phyloP scores from a whole-genome alignment of 2,888 invertebrate genomes.

The Spodoptera littoralis region DNA sequence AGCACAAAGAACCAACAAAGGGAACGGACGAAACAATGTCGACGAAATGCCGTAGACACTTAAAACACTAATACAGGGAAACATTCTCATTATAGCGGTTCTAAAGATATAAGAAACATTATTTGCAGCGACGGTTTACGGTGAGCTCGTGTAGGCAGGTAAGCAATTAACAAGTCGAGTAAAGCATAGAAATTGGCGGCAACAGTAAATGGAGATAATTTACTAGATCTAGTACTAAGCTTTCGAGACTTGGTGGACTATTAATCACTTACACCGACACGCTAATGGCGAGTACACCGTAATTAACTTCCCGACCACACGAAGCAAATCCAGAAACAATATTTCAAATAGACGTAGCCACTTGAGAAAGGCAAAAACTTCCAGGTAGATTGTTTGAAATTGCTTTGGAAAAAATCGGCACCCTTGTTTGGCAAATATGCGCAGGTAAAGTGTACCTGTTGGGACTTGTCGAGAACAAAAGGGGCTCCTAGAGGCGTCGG shows the following conservation, averaged over 20 bases:
- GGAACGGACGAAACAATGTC: slow-evolving; percentile 55
- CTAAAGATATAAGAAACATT: slow-evolving; percentile 42
- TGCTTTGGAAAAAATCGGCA: slow-evolving; percentile 65
- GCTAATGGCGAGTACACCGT: slow-evolving; percentile 72
- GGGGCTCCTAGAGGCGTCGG: slow-evolving; percentile 82
- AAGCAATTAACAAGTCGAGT: slow-evolving; percentile 64
- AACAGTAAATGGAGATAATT: slow-evolving; percentile 70
- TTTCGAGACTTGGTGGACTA: slow-evolving; percentile 68
- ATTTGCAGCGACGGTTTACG: slow-evolving; percentile 55
- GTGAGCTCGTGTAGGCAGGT: slow-evolving; percentile 57
- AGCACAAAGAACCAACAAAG: slow-evolving; percentile 62
- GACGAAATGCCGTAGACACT: slow-evolving; percentile 35
- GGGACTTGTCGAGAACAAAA: slow-evolving; percentile 81
- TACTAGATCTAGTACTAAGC: slow-evolving; percentile 69
- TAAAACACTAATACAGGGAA: slow-evolving; percentile 32
- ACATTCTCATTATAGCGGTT: slow-evolving; percentile 34
- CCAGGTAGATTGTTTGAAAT: slow-evolving; percentile 72
- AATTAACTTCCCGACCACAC: slow-evolving; percentile 73
- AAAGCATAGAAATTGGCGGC: slow-evolving; percentile 67
- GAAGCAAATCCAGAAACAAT: slow-evolving; percentile 69
- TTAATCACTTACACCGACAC: slow-evolving; percentile 76
- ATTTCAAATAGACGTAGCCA: slow-evolving; percentile 67
- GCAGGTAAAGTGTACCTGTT: slow-evolving; percentile 85
- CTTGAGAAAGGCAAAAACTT: slow-evolving; percentile 66
- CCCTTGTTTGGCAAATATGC: slow-evolving; percentile 73